These are phyloP conservation scores for Mercenaria mercenaria DNA, from an alignment of 1,140 invertebrate species.

Conservation along the genomic window DNA sequence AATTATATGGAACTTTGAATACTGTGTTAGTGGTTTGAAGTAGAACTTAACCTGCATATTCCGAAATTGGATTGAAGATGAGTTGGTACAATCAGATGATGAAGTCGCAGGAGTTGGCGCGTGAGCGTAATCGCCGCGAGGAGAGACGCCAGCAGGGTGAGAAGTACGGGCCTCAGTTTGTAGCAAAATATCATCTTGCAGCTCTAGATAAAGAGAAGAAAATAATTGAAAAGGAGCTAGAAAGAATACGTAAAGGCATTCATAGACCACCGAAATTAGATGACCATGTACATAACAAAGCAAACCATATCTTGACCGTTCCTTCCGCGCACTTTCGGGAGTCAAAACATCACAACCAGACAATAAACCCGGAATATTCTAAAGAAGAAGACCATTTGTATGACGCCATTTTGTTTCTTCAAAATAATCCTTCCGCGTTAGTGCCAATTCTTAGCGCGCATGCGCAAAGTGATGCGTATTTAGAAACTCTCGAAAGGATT, in stretches of 20 bases:
- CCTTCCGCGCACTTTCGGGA: background rate
- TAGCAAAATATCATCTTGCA: slow-evolving; percentile 48
- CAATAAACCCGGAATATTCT: slow-evolving; percentile 51
- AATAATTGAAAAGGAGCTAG: slow-evolving; percentile 59
- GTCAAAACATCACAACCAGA: background rate
- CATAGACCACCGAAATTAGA: slow-evolving; percentile 30
- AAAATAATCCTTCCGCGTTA: slow-evolving; percentile 64
- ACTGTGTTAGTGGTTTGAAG: too few species aligned
- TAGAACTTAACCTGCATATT: too few species aligned
- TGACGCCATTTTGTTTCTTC: slow-evolving; percentile 54
- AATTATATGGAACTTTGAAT: too few species aligned
- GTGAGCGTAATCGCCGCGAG: slow-evolving; percentile 42
- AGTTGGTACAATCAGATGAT: slow-evolving; percentile 61
- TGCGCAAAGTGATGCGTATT: slow-evolving; percentile 62
- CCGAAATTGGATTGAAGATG: slow-evolving; percentile 11
- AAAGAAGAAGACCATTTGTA: slow-evolving; percentile 58
- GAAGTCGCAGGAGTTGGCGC: slow-evolving; percentile 33
- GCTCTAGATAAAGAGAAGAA: slow-evolving; percentile 44
- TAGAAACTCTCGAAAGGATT: slow-evolving; percentile 46
- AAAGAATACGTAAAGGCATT: slow-evolving; percentile 57
- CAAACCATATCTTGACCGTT: slow-evolving; percentile 30
- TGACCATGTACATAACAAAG: background rate
- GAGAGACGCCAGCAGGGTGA: background rate
- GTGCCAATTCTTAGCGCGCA: slow-evolving; percentile 59
- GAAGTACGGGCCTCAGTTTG: slow-evolving; percentile 42